Base-by-base conservation (phyloP, 2,888 invertebrate genomes). In the Lydus trimaculatus region DNA sequence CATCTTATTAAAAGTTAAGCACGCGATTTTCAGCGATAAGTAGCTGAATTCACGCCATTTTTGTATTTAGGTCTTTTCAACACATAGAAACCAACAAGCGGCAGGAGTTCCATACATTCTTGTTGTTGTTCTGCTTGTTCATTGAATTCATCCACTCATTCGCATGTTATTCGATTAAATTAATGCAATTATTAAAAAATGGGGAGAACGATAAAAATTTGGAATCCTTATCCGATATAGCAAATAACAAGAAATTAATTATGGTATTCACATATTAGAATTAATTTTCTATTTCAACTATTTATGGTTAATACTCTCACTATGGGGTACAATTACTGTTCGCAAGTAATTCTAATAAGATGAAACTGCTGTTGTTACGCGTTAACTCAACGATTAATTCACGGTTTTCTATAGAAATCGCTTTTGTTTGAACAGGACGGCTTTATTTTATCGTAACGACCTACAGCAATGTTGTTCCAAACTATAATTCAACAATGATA, bases 1-100 rank as follows among this genome's bases (percentile, higher is more conserved):
- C 84, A 84, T 83, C 83, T 82, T 83, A 84, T 84, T 84, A 84
- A 84, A 80, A 73, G 75, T 75, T 77, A 72, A 77, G 81, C 84
- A 84, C 83, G 84, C 84, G 80, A 84, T 75, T 73, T 72, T 72
- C 75, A 76, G 80, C n/a, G 79, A 79, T 83, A 83, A 84, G 83
- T 83, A 82, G 83, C 76, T 73, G 71, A 72, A 72, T 80, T 79
- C 81, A 81, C 80, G 80, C 78, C 77, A 80, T 78, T 79, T 79
- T 78, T 73, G 73, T 76, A 78, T 80, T 77, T 76, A 65, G 64
- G 70, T 70, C 48, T 23, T 52, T 52, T 23, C 3, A 5, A 8
- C 17, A 48, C 48, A 71, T 63, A 39, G n/a, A 39, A 70, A 70
- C 72, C 72, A 70, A 71, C 66, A 70, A 74, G 65, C 76, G 63